Conservation (phyloP, 2,888 invertebrate genomes). For the Agrenia bidenticulata region DNA sequence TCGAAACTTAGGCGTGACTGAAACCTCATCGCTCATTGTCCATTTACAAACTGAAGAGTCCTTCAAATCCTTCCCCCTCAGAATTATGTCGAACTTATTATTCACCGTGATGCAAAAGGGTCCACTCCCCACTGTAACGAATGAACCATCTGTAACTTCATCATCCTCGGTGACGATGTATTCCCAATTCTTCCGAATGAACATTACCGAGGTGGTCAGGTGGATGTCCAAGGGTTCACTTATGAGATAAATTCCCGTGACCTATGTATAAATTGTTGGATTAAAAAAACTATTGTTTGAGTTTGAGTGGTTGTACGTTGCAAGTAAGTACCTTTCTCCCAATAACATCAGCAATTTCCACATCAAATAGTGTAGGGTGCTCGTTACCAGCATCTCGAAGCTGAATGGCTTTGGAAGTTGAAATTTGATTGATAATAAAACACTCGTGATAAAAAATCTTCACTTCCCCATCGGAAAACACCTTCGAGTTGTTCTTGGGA, state of each 20-base stretch:
- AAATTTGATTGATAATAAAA: not conserved
- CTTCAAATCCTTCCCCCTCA: not conserved
- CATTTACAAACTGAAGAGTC: constrained; percentile 2
- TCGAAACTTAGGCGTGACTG: not conserved
- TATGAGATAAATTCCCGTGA: constrained; percentile 8
- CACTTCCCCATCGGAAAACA: not conserved
- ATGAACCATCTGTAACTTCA: not conserved
- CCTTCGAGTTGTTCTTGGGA: not conserved
- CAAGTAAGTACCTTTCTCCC: not conserved
- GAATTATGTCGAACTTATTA: constrained; percentile 4
- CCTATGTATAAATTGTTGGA: not conserved
- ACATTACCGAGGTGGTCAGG: not conserved
- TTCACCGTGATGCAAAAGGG: constrained; percentile 12
- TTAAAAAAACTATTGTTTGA: no score
- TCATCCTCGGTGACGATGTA: not conserved
- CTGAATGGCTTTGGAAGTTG: constrained; percentile 11
- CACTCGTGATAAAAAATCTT: constrained; percentile 4
- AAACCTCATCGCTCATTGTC: not conserved
- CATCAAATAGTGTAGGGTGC: not conserved
- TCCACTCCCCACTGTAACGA: constrained; percentile 11
- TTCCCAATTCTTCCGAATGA: not conserved
- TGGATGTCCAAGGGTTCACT: not conserved
- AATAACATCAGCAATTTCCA: not conserved
- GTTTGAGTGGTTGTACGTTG: no score
- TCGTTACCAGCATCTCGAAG: not conserved